Evolutionary conservation across 2,797 vertebrate genomes (phyloP).

Genomic region (Alectoris magna): DNA sequence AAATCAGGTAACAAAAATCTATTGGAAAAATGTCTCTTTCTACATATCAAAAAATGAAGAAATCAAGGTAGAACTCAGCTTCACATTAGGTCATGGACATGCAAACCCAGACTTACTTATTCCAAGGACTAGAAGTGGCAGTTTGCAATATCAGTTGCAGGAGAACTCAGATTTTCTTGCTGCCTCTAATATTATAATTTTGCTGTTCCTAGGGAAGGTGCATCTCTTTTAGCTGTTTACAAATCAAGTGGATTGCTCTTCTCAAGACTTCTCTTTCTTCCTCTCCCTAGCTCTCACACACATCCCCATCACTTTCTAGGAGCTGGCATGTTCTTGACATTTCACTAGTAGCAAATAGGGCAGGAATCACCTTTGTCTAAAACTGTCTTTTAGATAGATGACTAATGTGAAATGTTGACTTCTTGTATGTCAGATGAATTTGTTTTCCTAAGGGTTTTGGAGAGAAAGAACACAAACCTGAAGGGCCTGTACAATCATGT

Average conservation of each 20-base stretch:
- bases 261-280: background rate
- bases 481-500: background rate
- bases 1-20: background rate
- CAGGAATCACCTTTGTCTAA: constrained; percentile 24
- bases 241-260: background rate
- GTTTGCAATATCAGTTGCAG: background rate
- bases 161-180: background rate
- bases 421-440: background rate
- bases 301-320: background rate
- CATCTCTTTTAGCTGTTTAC: background rate
- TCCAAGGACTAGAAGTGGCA: background rate
- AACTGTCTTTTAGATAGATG: background rate
- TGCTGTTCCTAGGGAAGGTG: background rate
- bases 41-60: background rate
- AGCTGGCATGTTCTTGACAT: constrained; percentile 4
- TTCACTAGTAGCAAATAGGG: background rate
- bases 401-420: background rate
- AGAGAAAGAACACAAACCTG: background rate
- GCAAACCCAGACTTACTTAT: background rate
- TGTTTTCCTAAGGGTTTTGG: constrained; percentile 1
- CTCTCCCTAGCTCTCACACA: background rate
- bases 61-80: background rate
- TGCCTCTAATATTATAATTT: background rate
- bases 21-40: background rate
- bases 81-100: background rate